phyloP scores from a whole-genome alignment of 1,140 invertebrate genomes.

The Ylistrum balloti region DNA sequence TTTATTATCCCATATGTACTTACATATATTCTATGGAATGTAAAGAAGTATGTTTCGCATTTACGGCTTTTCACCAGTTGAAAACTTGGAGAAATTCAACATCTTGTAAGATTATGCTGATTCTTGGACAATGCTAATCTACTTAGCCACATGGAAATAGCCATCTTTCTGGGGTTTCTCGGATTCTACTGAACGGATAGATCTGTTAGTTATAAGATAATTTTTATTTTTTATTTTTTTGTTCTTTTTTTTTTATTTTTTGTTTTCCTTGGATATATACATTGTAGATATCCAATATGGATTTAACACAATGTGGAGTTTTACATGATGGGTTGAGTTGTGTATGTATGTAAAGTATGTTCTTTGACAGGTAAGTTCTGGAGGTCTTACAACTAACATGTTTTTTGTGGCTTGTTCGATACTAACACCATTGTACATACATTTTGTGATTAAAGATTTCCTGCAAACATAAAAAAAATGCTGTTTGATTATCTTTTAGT shows the following conservation, averaged over 20 bases:
- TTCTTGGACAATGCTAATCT: not conserved
- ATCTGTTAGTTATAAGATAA: not conserved
- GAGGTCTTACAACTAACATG: not conserved
- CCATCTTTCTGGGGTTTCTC: not conserved
- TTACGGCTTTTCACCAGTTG: not conserved
- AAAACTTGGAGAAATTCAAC: conserved; percentile 28
- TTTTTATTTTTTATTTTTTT: not conserved
- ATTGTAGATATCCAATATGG: not conserved
- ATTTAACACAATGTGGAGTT: not conserved
- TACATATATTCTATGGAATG: conserved; percentile 93
- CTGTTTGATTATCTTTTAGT: conserved; percentile 17
- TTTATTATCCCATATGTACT: conserved; percentile 95
- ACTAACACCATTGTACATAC: not conserved
- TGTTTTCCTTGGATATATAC: not conserved
- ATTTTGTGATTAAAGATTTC: conserved; percentile 29
- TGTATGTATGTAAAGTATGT: not conserved
- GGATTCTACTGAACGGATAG: not conserved
- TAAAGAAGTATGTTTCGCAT: conserved; percentile 96
- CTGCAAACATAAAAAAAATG: not conserved
- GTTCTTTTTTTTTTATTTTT: not conserved
- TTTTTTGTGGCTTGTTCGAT: not conserved
- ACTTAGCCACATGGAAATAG: conserved; percentile 1
- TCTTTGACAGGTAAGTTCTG: not conserved
- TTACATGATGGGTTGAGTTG: not conserved
- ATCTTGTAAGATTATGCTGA: not conserved